Percentiles rank a stretch among this genome's conserved stretches.
These are phyloP conservation scores for Battus philenor DNA, from an alignment of 1,140 invertebrate species.

Conservation along the genomic window DNA sequence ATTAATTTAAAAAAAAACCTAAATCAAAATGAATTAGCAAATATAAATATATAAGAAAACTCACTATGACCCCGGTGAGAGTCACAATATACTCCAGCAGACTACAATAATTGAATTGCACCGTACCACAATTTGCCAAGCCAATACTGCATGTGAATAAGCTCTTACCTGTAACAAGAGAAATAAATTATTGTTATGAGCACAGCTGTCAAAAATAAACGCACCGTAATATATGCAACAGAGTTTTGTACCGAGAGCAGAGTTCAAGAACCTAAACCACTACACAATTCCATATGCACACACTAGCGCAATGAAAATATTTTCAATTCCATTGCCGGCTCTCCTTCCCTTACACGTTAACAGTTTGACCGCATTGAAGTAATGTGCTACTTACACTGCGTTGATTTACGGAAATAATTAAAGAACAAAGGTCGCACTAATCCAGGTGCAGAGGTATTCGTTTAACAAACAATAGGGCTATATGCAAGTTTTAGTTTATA, in stretches of 20 bases:
- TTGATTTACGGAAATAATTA: constrained; percentile 22
- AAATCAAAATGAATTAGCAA: too few species aligned
- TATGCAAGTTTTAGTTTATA: constrained; percentile 31
- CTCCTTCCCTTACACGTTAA: constrained; percentile 36
- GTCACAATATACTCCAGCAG: constrained; percentile 1
- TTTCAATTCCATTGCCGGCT: constrained; percentile 40
- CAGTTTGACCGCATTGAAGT: constrained; percentile 26
- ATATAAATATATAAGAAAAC: too few species aligned
- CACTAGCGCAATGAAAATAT: constrained; percentile 22
- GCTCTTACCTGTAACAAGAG: constrained; percentile 52
- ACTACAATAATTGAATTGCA: constrained; percentile 15
- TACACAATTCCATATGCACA: constrained; percentile 31
- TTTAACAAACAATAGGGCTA: constrained; percentile 46
- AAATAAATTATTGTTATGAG: constrained; percentile 32
- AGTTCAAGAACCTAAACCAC: constrained; percentile 46
- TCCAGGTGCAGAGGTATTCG: constrained; percentile 42
- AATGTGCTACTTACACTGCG: constrained; percentile 31
- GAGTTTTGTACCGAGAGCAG: constrained; percentile 23
- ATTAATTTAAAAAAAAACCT: too few species aligned
- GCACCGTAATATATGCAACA: constrained; percentile 19
- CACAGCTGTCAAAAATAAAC: constrained; percentile 25
- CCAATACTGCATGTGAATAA: constrained; percentile 14
- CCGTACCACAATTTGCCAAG: constrained; percentile 15
- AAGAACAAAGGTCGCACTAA: constrained; percentile 28
- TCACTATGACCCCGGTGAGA: too few species aligned